Evolutionary conservation across 2,888 invertebrate genomes (phyloP), one percentile per base, ranked within the genome.

Genomic region (Deilephila porcellus): DNA sequence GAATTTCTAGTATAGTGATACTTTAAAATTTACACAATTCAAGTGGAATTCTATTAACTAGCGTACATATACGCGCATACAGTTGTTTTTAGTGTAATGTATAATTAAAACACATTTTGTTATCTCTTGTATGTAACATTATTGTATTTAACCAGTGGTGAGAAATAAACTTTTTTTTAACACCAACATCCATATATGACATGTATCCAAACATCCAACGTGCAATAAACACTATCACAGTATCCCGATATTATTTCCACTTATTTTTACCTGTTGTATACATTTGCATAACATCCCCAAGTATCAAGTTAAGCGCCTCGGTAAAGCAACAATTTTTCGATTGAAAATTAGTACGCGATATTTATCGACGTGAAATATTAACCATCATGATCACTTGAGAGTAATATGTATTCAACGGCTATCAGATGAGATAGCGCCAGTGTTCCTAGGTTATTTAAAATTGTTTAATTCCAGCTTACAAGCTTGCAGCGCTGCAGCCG

Each of bases 331-430:
- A 37, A 73, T 71, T 73, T 71, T 14, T 19, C 56, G 56, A 73
- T 73, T 73, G 67, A 73, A 73, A 73, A 63, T 73, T 71, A 73
- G 32, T 71, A 62, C 53, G 62, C n/a, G 67, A 73, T 70, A 56
- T 71, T 71, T 37, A 71, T 60, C 71, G 60, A 71, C 34, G 37
- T 71, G 25, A 64, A 72, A 82, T 86, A 86, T 87, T 86, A 86
- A 84, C 81, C 82, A 86, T 86, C 76, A 85, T 83, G 75, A 77
- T 79, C 84, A 85, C 86, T 88, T 88, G 87, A 80, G 77, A 82
- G 80, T 85, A 84, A 89, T 89, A 87, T 87, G 84, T 87, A 90
- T 89, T 86, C 87, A 88, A 86, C 83, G 80, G 81, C 78, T 85
- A 88, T 89, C 84, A 80, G 84, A 85, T 86, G 84, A 85, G 87